These are phyloP conservation scores for Cetoscarus ocellatus DNA, from an alignment of 2,797 vertebrate species.

Conservation along the genomic window DNA sequence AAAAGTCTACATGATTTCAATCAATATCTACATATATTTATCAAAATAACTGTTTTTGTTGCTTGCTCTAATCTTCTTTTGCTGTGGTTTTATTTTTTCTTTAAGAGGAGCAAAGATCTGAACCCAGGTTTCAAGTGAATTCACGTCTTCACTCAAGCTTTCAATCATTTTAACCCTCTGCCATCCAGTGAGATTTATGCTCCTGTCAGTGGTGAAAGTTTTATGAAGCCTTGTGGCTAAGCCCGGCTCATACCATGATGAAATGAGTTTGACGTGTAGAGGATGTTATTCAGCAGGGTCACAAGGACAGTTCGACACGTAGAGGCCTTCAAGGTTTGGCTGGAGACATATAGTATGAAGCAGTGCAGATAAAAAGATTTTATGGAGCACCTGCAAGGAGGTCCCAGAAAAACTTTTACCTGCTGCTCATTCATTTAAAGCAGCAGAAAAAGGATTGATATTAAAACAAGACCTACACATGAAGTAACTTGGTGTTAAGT, in stretches of 20 bases:
- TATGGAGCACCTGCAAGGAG: too few species aligned
- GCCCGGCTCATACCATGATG: slow-evolving; percentile 26
- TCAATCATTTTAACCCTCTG: slow-evolving; percentile 29
- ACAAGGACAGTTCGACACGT: slow-evolving; percentile 7
- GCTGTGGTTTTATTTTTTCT: neutral
- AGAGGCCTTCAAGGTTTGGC: slow-evolving; percentile 16
- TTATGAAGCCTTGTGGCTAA: slow-evolving; percentile 45
- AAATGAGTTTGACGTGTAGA: slow-evolving; percentile 36
- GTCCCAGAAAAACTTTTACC: too few species aligned
- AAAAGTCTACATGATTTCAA: too few species aligned
- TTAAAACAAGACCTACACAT: too few species aligned
- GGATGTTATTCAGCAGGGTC: slow-evolving; percentile 23
- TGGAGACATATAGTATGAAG: neutral
- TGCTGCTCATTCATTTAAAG: too few species aligned
- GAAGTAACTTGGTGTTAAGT: too few species aligned
- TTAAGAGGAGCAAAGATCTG: neutral
- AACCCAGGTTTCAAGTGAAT: slow-evolving; percentile 2
- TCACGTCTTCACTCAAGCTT: neutral
- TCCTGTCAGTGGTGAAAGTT: slow-evolving; percentile 36
- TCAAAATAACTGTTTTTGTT: too few species aligned
- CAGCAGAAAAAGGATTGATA: too few species aligned
- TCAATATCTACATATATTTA: too few species aligned
- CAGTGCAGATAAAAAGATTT: too few species aligned
- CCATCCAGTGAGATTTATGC: slow-evolving; percentile 44
- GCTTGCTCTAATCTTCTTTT: too few species aligned